Evolutionary conservation across 2,888 invertebrate species (phyloP).

Genomic region (Zygogramma bicolorata): DNA sequence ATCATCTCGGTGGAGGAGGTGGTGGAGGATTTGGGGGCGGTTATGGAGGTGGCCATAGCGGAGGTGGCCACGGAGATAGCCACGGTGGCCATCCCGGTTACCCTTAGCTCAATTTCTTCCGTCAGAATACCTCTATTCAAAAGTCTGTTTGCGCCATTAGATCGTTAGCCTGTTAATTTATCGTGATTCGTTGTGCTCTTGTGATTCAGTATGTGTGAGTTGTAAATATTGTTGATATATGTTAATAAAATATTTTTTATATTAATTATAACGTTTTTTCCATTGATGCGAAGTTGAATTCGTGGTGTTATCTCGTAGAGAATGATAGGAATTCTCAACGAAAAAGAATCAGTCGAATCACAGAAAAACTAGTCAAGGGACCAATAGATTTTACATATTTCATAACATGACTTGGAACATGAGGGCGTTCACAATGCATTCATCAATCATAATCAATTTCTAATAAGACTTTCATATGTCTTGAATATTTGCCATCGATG

Average conservation of each 20-base stretch:
- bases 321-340: no score
- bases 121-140: background rate
- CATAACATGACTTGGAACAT: no score
- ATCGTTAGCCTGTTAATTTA: slow-evolving; percentile 18
- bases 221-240: slow-evolving; percentile 30
- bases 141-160: slow-evolving; percentile 9
- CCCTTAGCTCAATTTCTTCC: background rate
- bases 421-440: no score
- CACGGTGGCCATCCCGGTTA: slow-evolving; percentile 22
- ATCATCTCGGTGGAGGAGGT: slow-evolving; percentile 17
- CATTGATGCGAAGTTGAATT: no score
- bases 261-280: background rate
- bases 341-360: no score
- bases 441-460: no score
- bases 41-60: slow-evolving; percentile 7
- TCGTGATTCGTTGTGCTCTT: slow-evolving; percentile 14
- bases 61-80: slow-evolving; percentile 21
- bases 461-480: no score
- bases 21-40: slow-evolving; percentile 15
- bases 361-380: no score
- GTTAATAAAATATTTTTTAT: slow-evolving; percentile 15
- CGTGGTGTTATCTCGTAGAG: no score
- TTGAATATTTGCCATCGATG: no score
- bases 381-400: no score
- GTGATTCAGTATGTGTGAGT: slow-evolving; percentile 18